Evolutionary conservation across 2,888 invertebrate species (phyloP).

Genomic region (Xestia xanthographa): DNA sequence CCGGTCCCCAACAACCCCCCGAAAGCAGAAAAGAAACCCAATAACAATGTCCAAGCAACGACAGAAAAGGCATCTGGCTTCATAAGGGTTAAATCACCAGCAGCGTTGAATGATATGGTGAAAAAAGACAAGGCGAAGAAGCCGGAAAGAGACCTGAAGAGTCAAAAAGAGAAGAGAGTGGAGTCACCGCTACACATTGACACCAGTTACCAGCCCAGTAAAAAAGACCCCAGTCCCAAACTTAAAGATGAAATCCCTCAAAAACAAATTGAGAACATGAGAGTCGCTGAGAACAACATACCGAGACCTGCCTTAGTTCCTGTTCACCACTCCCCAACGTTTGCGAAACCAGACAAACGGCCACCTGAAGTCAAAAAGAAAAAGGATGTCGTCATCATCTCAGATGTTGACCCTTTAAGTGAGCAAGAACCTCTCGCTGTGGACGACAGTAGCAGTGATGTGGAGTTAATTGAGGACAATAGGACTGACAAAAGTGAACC

Average conservation of each 20-base stretch:
- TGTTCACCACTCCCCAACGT: slow-evolving; percentile 85
- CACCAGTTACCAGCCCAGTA: slow-evolving; percentile 77
- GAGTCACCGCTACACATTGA: slow-evolving; percentile 82
- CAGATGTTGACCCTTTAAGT: slow-evolving; percentile 85
- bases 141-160: slow-evolving; percentile 66
- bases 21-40: slow-evolving; percentile 74
- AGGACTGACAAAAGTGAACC: slow-evolving; percentile 78
- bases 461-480: slow-evolving; percentile 85
- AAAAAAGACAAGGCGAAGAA: slow-evolving; percentile 78
- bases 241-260: slow-evolving; percentile 79
- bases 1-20: slow-evolving; percentile 76
- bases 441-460: slow-evolving; percentile 89
- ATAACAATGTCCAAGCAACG: slow-evolving; percentile 59
- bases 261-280: slow-evolving; percentile 83
- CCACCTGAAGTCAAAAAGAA: slow-evolving; percentile 86
- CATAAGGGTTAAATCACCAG: slow-evolving; percentile 86
- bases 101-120: slow-evolving; percentile 86
- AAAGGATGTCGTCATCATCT: slow-evolving; percentile 84
- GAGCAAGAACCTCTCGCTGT: slow-evolving; percentile 80
- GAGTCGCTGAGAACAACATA: slow-evolving; percentile 83
- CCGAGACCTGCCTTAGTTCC: slow-evolving; percentile 84
- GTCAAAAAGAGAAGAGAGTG: slow-evolving; percentile 75
- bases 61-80: slow-evolving; percentile 76
- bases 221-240: slow-evolving; percentile 81
- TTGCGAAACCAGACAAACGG: slow-evolving; percentile 86